Evolutionary conservation across 2,797 vertebrate genomes (phyloP).

Genomic region (Hafferia zeledoni): DNA sequence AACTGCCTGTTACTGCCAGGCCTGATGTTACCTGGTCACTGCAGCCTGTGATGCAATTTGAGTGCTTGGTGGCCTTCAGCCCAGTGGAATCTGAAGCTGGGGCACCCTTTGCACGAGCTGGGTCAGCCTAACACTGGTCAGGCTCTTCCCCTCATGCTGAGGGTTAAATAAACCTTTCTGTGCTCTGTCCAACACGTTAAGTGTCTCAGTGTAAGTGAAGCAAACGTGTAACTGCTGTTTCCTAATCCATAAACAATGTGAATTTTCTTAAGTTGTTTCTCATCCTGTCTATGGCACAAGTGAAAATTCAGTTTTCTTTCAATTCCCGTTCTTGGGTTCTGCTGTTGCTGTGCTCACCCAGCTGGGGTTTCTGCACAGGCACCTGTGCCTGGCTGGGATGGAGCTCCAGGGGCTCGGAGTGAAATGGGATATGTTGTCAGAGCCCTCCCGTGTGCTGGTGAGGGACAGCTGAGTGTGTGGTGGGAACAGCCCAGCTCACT

Average conservation of each 20-base stretch:
- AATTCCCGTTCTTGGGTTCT: fast-evolving
- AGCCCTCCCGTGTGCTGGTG: background rate
- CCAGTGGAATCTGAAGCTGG: background rate
- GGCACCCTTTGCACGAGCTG: background rate
- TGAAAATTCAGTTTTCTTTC: background rate
- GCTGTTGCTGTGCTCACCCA: background rate
- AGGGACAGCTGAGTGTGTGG: background rate
- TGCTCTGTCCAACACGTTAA: fast-evolving
- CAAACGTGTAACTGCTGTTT: background rate
- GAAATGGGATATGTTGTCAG: background rate
- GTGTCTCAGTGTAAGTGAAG: background rate
- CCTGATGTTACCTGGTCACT: background rate
- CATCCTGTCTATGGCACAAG: fast-evolving
- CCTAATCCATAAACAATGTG: background rate
- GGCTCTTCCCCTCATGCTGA: background rate
- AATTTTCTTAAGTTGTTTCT: background rate
- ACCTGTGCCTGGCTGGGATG: background rate
- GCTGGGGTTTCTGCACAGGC: background rate
- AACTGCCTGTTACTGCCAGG: background rate
- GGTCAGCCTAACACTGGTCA: background rate
- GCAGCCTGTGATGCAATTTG: background rate
- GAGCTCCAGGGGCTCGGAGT: fast-evolving
- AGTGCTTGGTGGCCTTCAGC: background rate
- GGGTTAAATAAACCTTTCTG: background rate
- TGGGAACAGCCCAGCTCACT: background rate